phyloP scores from a whole-genome alignment of 2,113 vertebrate genomes.

The Turdus rufiventris region DNA sequence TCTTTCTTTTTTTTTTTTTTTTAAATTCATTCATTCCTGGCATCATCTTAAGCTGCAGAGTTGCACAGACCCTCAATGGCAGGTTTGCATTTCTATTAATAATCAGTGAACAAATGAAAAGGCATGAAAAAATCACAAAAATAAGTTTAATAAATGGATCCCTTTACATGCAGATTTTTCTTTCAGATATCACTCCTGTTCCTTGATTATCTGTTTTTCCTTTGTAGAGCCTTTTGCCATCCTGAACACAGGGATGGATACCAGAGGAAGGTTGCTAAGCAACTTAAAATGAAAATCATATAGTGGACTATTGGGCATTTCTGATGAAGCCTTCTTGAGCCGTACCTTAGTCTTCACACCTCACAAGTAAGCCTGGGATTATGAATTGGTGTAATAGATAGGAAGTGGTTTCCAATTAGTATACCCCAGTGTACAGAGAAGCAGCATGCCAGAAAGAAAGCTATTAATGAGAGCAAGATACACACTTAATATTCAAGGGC shows the following conservation, averaged over 20 bases:
- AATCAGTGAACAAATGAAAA: not conserved
- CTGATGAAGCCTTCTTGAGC: not conserved
- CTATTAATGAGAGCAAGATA: not conserved
- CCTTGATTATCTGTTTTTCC: not conserved
- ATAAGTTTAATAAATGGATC: not conserved
- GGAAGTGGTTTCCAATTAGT: not conserved
- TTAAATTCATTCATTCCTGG: not conserved
- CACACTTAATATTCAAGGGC: not conserved
- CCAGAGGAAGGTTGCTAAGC: slow-evolving; percentile 51
- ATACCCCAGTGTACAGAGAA: not conserved
- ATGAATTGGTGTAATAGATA: not conserved
- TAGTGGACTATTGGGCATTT: not conserved
- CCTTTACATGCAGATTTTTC: not conserved
- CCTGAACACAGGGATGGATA: not conserved
- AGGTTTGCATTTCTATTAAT: not conserved
- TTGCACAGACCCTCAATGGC: not conserved
- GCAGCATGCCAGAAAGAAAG: not conserved
- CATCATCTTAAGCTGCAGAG: not conserved
- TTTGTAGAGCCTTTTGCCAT: not conserved
- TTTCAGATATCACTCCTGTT: not conserved
- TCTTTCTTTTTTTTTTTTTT: not conserved
- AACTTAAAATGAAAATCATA: slow-evolving; percentile 41
- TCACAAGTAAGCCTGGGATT: not conserved
- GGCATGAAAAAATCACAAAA: not conserved
- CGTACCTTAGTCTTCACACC: not conserved